These are phyloP conservation scores for Lamprotornis superbus DNA, from an alignment of 2,113 vertebrate genomes.

Conservation along the genomic window DNA sequence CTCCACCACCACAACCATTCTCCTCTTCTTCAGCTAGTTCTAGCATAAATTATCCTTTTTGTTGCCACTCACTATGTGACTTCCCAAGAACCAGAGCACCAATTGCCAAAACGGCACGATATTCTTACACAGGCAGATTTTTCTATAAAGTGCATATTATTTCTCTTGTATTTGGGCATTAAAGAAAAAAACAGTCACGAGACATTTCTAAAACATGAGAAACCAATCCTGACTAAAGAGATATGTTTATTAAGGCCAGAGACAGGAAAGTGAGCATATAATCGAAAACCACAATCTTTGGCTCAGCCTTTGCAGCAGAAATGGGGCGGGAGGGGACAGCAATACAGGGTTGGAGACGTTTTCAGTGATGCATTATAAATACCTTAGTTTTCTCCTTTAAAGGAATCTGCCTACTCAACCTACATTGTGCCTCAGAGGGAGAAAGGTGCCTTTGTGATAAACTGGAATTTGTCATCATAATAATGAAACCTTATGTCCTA, in stretches of 20 bases:
- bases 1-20: not conserved
- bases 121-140: not conserved
- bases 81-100: constrained; percentile 8
- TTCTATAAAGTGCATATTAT: not conserved
- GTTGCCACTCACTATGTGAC: constrained; percentile 35
- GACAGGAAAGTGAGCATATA: not conserved
- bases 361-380: constrained; percentile 19
- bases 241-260: constrained; percentile 21
- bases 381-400: constrained; percentile 20
- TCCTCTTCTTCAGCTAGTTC: constrained; percentile 45
- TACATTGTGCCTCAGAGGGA: constrained; percentile 27
- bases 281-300: constrained; percentile 40
- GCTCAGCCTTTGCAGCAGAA: constrained; percentile 41
- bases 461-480: not conserved
- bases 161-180: not conserved
- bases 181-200: not conserved
- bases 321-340: not conserved
- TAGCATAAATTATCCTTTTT: constrained; percentile 54
- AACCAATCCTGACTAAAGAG: not conserved
- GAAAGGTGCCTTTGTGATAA: constrained; percentile 9
- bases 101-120: constrained; percentile 27
- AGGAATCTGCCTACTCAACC: constrained; percentile 47
- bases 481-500: not conserved
- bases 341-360: not conserved
- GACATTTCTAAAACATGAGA: constrained; percentile 49